A percentile compares a stretch with the other conserved stretches of the same genome.
phyloP scores from a whole-genome alignment of 2,888 invertebrate genomes.

The Drosophila nr. perissopoda region DNA sequence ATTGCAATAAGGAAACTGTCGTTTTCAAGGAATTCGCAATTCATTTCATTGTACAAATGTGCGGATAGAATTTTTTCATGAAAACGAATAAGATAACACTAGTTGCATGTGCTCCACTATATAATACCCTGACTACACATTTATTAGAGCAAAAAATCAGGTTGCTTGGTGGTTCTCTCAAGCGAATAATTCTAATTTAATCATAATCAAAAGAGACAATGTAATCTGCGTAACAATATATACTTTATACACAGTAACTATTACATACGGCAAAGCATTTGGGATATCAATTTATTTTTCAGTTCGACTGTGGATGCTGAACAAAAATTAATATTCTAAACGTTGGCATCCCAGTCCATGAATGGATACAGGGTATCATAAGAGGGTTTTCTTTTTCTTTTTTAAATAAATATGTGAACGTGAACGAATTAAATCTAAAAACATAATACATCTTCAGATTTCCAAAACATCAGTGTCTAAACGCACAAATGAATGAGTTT shows the following conservation, averaged over 20 bases:
- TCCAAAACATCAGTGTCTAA: conserved; percentile 30
- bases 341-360: background rate
- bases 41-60: conserved; percentile 23
- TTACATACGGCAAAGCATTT: background rate
- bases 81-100: background rate
- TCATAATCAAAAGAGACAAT: no score
- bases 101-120: background rate
- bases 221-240: no score
- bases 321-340: background rate
- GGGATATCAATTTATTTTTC: background rate
- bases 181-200: no score
- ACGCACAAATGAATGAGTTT: background rate
- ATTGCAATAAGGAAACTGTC: background rate
- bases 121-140: background rate
- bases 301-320: background rate
- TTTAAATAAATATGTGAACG: conserved; percentile 47
- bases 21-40: background rate
- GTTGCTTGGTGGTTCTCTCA: no score
- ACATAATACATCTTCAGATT: conserved; percentile 29
- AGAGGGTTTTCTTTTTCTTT: conserved; percentile 4
- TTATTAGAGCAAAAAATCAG: background rate
- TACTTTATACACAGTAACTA: no score
- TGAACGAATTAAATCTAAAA: conserved; percentile 62
- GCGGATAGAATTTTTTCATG: conserved; percentile 17
- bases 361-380: conserved; percentile 4